Conservation (phyloP, 1,140 invertebrate genomes). For the Aethina tumida region DNA sequence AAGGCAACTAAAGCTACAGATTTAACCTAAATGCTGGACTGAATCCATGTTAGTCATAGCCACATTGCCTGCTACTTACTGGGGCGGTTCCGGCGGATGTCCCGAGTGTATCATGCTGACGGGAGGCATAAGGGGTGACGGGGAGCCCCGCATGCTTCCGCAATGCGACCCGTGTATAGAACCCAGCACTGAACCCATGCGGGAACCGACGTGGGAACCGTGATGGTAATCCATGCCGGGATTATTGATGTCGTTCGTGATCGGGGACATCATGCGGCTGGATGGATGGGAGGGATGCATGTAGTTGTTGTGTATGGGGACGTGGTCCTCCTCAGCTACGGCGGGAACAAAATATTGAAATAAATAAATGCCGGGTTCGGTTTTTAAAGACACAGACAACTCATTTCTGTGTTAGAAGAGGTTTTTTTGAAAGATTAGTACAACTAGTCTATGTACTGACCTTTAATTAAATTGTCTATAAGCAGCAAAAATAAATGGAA, state of each 20-base stretch:
- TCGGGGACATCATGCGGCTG: slow-evolving; percentile 31
- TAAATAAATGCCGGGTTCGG: too few species aligned
- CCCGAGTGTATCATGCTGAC: slow-evolving; percentile 33
- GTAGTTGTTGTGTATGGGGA: slow-evolving; percentile 28
- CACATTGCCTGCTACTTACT: slow-evolving; percentile 25
- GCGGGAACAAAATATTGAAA: slow-evolving; percentile 8
- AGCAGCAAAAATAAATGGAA: slow-evolving; percentile 12
- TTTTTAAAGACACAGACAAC: too few species aligned
- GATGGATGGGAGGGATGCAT: slow-evolving; percentile 18
- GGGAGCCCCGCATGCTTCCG: slow-evolving; percentile 31
- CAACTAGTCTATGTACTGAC: too few species aligned
- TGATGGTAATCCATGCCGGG: slow-evolving; percentile 32
- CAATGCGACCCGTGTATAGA: slow-evolving; percentile 37
- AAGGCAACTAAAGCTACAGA: background rate
- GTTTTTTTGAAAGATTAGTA: too few species aligned
- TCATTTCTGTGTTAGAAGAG: too few species aligned
- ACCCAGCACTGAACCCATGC: slow-evolving; percentile 37
- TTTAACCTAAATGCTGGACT: background rate
- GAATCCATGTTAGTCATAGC: background rate
- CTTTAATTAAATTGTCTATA: slow-evolving; percentile 23
- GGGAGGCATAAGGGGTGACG: slow-evolving; percentile 32
- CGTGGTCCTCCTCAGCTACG: slow-evolving; percentile 49
- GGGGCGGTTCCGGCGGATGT: slow-evolving; percentile 29
- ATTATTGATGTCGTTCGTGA: slow-evolving; percentile 34
- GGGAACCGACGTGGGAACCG: slow-evolving; percentile 30